phyloP scores from a whole-genome alignment of 2,888 invertebrate genomes.

The Drymonia ruficornis region DNA sequence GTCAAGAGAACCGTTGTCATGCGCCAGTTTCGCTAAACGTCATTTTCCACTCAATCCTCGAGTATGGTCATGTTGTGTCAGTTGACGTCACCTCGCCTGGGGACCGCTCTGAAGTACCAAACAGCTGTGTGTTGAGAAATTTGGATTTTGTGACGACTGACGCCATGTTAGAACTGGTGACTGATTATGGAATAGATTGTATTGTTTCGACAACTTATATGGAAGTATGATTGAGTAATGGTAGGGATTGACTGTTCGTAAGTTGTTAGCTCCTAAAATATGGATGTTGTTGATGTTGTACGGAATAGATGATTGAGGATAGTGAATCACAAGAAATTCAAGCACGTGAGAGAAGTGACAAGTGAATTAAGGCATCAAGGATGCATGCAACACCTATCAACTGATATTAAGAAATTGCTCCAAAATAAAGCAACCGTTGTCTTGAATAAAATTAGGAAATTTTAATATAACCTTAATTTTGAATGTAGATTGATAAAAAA shows the following conservation, averaged over 20 bases:
- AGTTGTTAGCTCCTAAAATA: not conserved
- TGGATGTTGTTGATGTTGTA: not conserved
- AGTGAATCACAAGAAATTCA: not conserved
- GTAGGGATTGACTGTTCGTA: not conserved
- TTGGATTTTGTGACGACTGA: not conserved
- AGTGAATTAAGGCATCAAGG: too few relatives aligned
- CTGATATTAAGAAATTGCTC: too few relatives aligned
- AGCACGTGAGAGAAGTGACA: too few relatives aligned
- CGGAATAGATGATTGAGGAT: not conserved
- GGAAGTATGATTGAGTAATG: not conserved
- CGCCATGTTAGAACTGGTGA: conserved; percentile 3
- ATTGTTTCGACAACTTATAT: not conserved
- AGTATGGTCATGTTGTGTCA: conserved; percentile 19
- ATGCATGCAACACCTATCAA: too few relatives aligned
- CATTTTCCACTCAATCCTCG: conserved; percentile 20
- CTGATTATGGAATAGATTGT: conserved; percentile 3
- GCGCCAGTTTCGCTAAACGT: conserved; percentile 35
- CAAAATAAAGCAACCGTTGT: too few relatives aligned
- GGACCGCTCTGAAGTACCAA: conserved; percentile 22
- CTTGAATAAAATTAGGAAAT: too few relatives aligned
- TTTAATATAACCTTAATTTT: too few relatives aligned
- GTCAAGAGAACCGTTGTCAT: conserved; percentile 56
- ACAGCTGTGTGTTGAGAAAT: conserved; percentile 20
- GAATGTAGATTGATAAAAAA: too few relatives aligned
- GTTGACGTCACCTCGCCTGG: conserved; percentile 24